phyloP scores from a whole-genome alignment of 2,113 vertebrate species.

The Nettapus auritus region DNA sequence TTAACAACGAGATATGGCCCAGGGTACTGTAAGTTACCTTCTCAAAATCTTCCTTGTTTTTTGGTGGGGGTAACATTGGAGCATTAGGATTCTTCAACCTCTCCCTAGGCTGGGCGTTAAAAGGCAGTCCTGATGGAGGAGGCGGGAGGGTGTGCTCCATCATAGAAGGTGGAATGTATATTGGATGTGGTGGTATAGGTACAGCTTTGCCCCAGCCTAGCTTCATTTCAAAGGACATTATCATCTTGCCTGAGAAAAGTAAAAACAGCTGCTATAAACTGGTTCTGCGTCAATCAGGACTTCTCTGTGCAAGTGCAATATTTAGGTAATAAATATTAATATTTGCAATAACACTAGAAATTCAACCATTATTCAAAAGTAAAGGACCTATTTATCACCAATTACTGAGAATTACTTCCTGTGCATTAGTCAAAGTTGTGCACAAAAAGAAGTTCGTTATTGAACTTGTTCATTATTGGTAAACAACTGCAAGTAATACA shows the following conservation, averaged over 20 bases:
- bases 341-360: not conserved
- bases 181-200: conserved; percentile 97
- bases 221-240: conserved; percentile 99
- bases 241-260: conserved; percentile 90
- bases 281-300: not conserved
- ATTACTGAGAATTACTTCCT: not conserved
- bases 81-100: conserved; percentile 96
- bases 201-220: conserved; percentile 99
- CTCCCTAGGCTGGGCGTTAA: conserved; percentile 97
- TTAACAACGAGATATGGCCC: conserved; percentile 75
- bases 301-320: not conserved
- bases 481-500: not conserved
- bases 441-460: not conserved
- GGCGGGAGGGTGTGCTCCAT: conserved; percentile 98
- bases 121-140: conserved; percentile 97
- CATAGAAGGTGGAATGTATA: conserved; percentile 99
- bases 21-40: conserved; percentile 92
- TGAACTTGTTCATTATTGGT: not conserved
- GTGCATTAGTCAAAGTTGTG: not conserved
- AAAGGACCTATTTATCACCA: not conserved
- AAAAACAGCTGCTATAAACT: not conserved
- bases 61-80: conserved; percentile 92
- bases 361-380: not conserved
- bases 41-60: conserved; percentile 99
- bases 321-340: not conserved